A percentile compares a stretch with the other conserved stretches of the same genome.
phyloP scores from a whole-genome alignment of 2,113 vertebrate genomes.

The Castor canadensis region DNA sequence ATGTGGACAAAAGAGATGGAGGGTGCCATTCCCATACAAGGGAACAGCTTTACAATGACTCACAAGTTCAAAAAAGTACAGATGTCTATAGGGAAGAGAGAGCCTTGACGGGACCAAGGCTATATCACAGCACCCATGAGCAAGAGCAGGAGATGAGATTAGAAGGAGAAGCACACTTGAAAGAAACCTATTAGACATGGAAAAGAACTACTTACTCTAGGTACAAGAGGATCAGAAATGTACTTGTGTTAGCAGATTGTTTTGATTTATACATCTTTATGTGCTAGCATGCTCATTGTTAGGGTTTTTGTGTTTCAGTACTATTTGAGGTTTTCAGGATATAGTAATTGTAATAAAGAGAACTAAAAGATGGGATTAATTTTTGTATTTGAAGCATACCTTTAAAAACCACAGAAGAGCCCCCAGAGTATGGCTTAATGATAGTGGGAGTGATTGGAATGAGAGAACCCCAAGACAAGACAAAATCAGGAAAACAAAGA shows the following conservation, averaged over 20 bases:
- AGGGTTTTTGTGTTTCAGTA: background rate
- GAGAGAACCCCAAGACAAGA: background rate
- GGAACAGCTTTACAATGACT: background rate
- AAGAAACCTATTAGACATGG: background rate
- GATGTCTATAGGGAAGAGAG: background rate
- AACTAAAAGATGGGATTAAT: background rate
- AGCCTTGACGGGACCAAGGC: background rate
- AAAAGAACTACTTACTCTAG: background rate
- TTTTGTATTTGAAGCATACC: background rate
- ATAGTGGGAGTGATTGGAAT: background rate
- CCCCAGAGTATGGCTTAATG: background rate
- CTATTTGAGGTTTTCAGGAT: background rate
- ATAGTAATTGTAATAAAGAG: background rate
- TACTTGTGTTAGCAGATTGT: background rate
- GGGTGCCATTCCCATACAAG: background rate
- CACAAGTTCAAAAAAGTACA: background rate
- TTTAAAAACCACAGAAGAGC: background rate
- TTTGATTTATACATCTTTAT: background rate
- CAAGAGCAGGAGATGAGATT: background rate
- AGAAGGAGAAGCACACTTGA: background rate
- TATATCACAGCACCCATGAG: background rate
- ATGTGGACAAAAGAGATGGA: background rate
- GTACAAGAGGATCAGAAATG: background rate
- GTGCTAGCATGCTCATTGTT: background rate
- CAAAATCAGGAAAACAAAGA: slow-evolving; percentile 3